Conservation (phyloP, 2,797 vertebrate genomes). For the Chloroceryle inda region DNA sequence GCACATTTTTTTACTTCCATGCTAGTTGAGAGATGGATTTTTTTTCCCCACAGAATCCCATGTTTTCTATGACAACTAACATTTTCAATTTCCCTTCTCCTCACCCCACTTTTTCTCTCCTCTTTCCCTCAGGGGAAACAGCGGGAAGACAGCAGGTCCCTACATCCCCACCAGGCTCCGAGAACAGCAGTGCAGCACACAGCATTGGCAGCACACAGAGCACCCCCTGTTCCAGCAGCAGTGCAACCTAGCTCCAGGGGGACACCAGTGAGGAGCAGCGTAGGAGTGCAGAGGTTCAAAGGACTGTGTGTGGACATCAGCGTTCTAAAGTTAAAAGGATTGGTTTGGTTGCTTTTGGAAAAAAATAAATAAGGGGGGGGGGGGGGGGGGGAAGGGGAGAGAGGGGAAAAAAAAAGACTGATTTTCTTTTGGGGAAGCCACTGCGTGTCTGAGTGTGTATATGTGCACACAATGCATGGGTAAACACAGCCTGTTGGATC, state of each 20-base stretch:
- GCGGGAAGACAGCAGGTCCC: conserved; percentile 85
- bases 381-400: neutral
- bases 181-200: conserved; percentile 95
- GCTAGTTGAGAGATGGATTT: neutral
- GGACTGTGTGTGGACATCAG: conserved; percentile 40
- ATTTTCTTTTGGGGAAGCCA: conserved; percentile 63
- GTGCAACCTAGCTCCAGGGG: conserved; percentile 85
- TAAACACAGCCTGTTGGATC: conserved; percentile 64
- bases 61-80: neutral
- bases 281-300: conserved; percentile 14
- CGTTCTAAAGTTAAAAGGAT: conserved; percentile 61
- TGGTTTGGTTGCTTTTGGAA: conserved; percentile 52
- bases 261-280: neutral
- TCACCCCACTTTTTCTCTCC: neutral
- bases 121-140: conserved; percentile 82
- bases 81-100: neutral
- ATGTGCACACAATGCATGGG: conserved; percentile 37
- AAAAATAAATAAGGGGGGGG: conserved; percentile 30
- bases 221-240: conserved; percentile 97
- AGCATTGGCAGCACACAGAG: conserved; percentile 97
- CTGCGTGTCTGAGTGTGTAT: conserved; percentile 35
- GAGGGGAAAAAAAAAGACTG: neutral
- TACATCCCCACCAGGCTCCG: conserved; percentile 86
- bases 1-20: neutral
- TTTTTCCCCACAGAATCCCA: neutral